Base-by-base conservation (phyloP, 1,140 invertebrate species). In the Drosophila nigrodunni region DNA sequence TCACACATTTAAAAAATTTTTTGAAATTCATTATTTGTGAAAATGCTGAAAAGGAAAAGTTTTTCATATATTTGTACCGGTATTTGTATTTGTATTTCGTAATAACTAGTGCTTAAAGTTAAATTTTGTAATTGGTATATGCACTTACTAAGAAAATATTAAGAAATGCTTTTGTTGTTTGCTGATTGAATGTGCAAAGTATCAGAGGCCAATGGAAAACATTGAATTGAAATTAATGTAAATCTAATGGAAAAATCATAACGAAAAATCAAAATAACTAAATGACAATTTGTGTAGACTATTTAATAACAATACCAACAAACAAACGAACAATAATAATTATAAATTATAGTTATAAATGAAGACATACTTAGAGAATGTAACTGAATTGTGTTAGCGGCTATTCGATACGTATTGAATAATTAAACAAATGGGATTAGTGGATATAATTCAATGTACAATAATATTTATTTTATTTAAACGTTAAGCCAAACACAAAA, bases 251-350 rank as follows among this genome's bases (percentile, higher is more conserved):
- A 59, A 30, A n/a, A 52, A 50, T 30, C 41, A 9, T 41, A 44
- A 49, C 34, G 49, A 64, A 49, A 44, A 57, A 54, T 30, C 62
- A 54, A 68, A 71, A 62, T 47, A 80, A 77, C 80, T 79, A 80
- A 80, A 67, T 66, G 80, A 77, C 59, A 80, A 88, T 69, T 79
- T 82, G 25, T 79, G 83, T 88, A 87, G 80, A 88, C 85, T 88
- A 77, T 34, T 73, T 70, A 46, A 61, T 9, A 57, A 76, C 65
- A 60, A 70, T 70, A 78, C 70, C 72, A 78, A 83, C 68, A 83
- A 77, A 30, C 25, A 57, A 71, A 85, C 78, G 80, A 85, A 85
- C 83, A 87, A 87, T 89, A 87, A 87, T 87, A 78, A 78, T 78
- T 87, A 78, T 86, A 89, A 78, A 78, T 78, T 87, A 78, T 86